A percentile compares a stretch with the other conserved stretches of the same genome.
These are phyloP conservation scores for Altica lythri DNA, from an alignment of 2,888 invertebrate species.

Conservation along the genomic window DNA sequence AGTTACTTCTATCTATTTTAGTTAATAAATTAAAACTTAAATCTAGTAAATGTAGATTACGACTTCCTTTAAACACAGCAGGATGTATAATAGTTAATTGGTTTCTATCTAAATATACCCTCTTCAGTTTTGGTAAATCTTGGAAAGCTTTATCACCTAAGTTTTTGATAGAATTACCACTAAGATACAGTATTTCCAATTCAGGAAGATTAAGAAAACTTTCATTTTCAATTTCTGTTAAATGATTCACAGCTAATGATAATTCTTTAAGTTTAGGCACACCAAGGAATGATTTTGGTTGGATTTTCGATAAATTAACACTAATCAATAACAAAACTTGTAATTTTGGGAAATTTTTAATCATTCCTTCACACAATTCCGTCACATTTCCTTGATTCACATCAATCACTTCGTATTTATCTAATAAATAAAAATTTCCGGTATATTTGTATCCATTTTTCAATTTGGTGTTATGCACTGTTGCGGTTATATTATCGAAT, in stretches of 20 bases:
- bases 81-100: conserved; percentile 34
- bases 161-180: conserved; percentile 40
- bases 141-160: conserved; percentile 43
- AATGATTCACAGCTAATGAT: conserved; percentile 44
- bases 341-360: conserved; percentile 42
- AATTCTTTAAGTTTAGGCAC: conserved; percentile 40
- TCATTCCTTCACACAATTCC: conserved; percentile 45
- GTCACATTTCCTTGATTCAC: conserved; percentile 42
- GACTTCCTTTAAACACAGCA: conserved; percentile 23
- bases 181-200: conserved; percentile 42
- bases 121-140: conserved; percentile 37
- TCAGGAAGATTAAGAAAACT: conserved; percentile 39
- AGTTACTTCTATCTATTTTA: conserved; percentile 26
- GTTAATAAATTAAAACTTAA: conserved; percentile 41
- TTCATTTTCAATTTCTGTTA: conserved; percentile 38
- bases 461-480: conserved; percentile 27
- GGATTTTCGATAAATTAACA: conserved; percentile 41
- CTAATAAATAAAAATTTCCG: conserved; percentile 35
- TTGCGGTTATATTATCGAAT: conserved; percentile 38
- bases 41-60: conserved; percentile 37
- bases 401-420: conserved; percentile 38
- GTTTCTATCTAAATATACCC: conserved; percentile 45
- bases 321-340: conserved; percentile 40
- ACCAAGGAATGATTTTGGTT: conserved; percentile 43
- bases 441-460: conserved; percentile 12